phyloP scores from a whole-genome alignment of 2,113 vertebrate species.

The Epinephelus lanceolatus region DNA sequence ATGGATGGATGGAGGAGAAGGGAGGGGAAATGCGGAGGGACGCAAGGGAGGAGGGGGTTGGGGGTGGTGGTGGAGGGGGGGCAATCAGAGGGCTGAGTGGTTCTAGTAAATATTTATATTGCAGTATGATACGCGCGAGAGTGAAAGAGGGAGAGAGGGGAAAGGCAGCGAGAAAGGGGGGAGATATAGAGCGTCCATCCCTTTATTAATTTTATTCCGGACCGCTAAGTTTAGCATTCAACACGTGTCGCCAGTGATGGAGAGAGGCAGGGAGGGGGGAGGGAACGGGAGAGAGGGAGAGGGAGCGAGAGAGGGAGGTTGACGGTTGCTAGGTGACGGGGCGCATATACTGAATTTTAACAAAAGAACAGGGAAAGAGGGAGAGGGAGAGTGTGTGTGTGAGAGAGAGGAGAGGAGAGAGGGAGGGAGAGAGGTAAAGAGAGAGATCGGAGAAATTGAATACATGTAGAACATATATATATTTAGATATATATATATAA shows the following conservation, averaged over 20 bases:
- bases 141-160: constrained; percentile 66
- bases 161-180: constrained; percentile 47
- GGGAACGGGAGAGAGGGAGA: constrained; percentile 60
- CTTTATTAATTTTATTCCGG: constrained; percentile 87
- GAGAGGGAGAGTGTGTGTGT: constrained; percentile 63
- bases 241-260: constrained; percentile 89
- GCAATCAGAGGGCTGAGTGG: constrained; percentile 81
- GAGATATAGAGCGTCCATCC: constrained; percentile 76
- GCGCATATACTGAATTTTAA: constrained; percentile 92
- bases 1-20: constrained; percentile 47
- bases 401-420: constrained; percentile 69
- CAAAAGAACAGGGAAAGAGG: constrained; percentile 87
- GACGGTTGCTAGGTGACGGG: constrained; percentile 89
- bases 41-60: constrained; percentile 27
- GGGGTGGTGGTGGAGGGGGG: constrained; percentile 24
- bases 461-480: constrained; percentile 86
- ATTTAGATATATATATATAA: constrained; percentile 78
- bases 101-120: constrained; percentile 90
- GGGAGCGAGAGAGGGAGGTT: constrained; percentile 82
- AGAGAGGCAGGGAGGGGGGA: constrained; percentile 75
- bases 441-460: constrained; percentile 86
- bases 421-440: constrained; percentile 76
- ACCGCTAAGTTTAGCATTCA: constrained; percentile 91
- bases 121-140: constrained; percentile 83
- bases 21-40: constrained; percentile 63